Percentiles rank a stretch among this genome's conserved stretches.
These are phyloP conservation scores for Cheilosia scutellata DNA, from an alignment of 2,888 invertebrate genomes.

Conservation along the genomic window DNA sequence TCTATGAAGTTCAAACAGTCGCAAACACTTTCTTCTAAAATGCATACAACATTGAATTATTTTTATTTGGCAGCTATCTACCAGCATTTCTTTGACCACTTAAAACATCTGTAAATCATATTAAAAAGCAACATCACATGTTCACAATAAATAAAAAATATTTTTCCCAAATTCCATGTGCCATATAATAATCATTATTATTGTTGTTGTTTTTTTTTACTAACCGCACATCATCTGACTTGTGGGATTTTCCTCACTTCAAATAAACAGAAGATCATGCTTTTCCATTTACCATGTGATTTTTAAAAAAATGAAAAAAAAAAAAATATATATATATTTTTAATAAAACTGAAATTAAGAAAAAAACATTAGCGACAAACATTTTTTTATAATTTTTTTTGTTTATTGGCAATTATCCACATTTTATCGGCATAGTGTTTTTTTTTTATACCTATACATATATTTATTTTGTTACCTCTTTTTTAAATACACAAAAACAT, in stretches of 20 bases:
- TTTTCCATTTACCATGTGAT: constrained; percentile 18
- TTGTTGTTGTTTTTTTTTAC: neutral
- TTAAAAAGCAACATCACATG: neutral
- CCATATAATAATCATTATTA: constrained; percentile 8
- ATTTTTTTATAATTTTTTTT: neutral
- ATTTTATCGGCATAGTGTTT: neutral
- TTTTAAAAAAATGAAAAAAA: neutral
- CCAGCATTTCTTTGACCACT: neutral
- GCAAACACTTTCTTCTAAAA: too few relatives aligned
- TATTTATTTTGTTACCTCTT: neutral
- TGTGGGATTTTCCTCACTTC: neutral
- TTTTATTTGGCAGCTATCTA: neutral
- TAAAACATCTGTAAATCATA: neutral
- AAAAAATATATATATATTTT: too few relatives aligned
- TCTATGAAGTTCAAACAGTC: too few relatives aligned
- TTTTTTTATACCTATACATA: too few relatives aligned
- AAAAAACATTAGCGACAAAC: neutral
- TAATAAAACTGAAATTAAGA: neutral
- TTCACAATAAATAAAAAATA: neutral
- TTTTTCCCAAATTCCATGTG: neutral
- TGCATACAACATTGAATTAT: too few relatives aligned
- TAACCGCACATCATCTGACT: constrained; percentile 12
- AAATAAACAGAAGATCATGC: constrained; percentile 15
- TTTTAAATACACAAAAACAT: constrained; percentile 1
- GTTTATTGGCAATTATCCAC: constrained; percentile 38